Base-by-base conservation (phyloP, 2,113 vertebrate species). In the Marmota monax region DNA sequence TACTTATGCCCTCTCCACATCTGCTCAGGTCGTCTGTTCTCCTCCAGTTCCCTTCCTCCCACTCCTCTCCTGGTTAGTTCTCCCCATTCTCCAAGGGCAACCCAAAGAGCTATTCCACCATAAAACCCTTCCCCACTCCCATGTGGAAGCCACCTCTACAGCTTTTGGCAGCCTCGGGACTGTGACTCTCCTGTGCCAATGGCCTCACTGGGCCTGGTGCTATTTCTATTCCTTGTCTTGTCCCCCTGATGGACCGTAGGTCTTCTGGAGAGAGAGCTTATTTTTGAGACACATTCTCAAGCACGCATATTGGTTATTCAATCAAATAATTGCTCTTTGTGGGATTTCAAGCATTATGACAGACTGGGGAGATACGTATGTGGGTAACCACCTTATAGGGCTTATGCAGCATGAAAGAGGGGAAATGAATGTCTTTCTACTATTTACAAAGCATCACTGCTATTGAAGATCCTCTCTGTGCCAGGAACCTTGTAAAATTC, bases 261-360 rank as follows among this genome's bases (percentile, higher is more conserved):
- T 56, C 45, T 80, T 84, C 72, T 56, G 67, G 65, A 39, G 34
- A 5, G 70, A 70, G 17, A 10, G 27, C 5, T 82, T 63, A 53
- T 42, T 70, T 74, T 53, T 85, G 80, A 94, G 69, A 48, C 3
- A 93, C 8, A 10, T 91, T 95, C 45, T 89, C n/a, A 79, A 63
- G 63, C n/a, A 51, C 12, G 37, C 1, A 17, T 32, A 53, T 45
- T n/a, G 32, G 29, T 7, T 90, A 2, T 34, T 86, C 48, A 51
- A 22, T 25, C 5, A 8, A 58, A 20, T 77, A 22, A 56, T 65
- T 61, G 20, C 53, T 91, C 17, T 22, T 76, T 39, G 2, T 79
- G 18, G 22, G 18, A 42, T 58, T 92, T 74, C 83, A 58, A 34
- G 27, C 20, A 5, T 58, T 70, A 42, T 72, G 56, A 29, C 25